These are phyloP conservation scores for Dipus sagitta DNA, from an alignment of 2,797 vertebrate species.

Conservation along the genomic window DNA sequence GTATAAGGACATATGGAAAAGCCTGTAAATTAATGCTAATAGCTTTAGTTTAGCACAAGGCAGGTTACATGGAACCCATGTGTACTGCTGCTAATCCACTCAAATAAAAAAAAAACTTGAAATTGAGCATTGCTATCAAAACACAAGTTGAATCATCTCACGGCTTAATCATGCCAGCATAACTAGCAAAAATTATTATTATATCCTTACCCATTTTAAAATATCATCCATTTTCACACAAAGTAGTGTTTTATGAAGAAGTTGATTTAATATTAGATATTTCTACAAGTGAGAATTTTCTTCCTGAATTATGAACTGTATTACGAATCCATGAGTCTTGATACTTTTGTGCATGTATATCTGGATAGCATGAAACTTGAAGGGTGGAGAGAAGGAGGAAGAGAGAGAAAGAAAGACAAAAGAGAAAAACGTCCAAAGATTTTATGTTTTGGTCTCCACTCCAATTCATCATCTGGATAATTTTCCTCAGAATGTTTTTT, in stretches of 20 bases:
- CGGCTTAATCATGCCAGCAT: background rate
- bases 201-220: background rate
- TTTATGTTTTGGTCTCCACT: background rate
- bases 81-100: background rate
- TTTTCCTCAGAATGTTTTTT: background rate
- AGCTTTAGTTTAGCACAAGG: background rate
- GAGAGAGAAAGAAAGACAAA: background rate
- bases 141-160: background rate
- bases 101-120: background rate
- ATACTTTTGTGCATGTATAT: too few relatives aligned
- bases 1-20: too few relatives aligned
- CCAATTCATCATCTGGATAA: conserved; percentile 49
- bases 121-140: background rate
- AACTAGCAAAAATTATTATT: background rate
- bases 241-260: background rate
- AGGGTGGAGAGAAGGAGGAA: fast-evolving
- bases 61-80: too few relatives aligned
- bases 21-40: background rate
- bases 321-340: too few relatives aligned
- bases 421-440: background rate
- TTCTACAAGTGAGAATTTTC: too few relatives aligned
- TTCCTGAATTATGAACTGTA: too few relatives aligned
- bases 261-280: too few relatives aligned
- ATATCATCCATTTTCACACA: background rate
- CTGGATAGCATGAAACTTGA: too few relatives aligned